Conservation (phyloP, 2,113 vertebrate genomes). For the Spermophilus dauricus region DNA sequence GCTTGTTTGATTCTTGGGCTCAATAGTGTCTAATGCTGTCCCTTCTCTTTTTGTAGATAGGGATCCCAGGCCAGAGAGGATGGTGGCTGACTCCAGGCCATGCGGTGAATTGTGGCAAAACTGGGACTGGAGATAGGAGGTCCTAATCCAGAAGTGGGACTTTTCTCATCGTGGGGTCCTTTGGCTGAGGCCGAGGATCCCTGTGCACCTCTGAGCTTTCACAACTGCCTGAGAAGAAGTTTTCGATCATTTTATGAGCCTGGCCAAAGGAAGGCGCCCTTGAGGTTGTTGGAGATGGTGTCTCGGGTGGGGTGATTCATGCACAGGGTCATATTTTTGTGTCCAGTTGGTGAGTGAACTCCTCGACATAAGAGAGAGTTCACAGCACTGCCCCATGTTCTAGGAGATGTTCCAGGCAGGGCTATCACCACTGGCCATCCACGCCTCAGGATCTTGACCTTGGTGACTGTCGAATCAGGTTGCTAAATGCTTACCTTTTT, state of each 20-base stretch:
- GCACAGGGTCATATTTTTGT: neutral
- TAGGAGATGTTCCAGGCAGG: neutral
- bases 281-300: neutral
- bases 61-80: neutral
- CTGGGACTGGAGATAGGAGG: neutral
- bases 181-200: neutral
- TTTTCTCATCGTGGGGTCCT: neutral
- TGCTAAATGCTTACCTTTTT: neutral
- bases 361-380: neutral
- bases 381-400: neutral
- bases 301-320: neutral
- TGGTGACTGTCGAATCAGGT: neutral
- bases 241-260: neutral
- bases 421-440: neutral
- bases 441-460: neutral
- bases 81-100: neutral
- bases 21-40: neutral
- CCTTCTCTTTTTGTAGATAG: neutral
- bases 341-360: no score
- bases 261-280: neutral
- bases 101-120: neutral
- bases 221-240: neutral
- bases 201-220: neutral
- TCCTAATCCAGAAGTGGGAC: no score
- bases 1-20: neutral